A percentile compares a stretch with the other conserved stretches of the same genome.
Evolutionary conservation across 2,797 vertebrate species (phyloP).

Genomic region (Sus cebifrons): DNA sequence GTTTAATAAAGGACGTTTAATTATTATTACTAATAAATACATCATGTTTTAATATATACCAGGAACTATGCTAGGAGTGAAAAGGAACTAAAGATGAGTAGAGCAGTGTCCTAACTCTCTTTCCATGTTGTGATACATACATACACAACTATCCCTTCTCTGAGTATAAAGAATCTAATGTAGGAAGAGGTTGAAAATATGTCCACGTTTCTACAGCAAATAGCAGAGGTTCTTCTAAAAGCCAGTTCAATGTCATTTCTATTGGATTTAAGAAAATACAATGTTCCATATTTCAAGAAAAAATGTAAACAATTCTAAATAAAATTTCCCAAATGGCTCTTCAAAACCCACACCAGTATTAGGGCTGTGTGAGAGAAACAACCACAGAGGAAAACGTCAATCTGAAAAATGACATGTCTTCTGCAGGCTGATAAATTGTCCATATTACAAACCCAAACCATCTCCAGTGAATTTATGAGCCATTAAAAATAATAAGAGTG

Average conservation of each 20-base stretch:
- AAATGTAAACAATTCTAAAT: constrained; percentile 31
- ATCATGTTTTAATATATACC: background rate
- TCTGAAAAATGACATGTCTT: constrained; percentile 19
- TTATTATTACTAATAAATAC: background rate
- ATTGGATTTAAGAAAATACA: constrained; percentile 10
- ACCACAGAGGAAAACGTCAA: background rate
- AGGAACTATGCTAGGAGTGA: background rate
- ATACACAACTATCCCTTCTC: background rate
- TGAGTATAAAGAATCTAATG: constrained; percentile 13
- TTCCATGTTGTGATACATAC: background rate
- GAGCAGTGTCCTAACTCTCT: background rate
- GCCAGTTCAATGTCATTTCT: background rate
- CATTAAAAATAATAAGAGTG: constrained; percentile 56
- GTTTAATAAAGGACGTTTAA: background rate
- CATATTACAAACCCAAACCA: constrained; percentile 25
- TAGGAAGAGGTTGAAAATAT: background rate
- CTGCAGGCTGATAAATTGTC: background rate
- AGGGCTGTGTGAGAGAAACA: background rate
- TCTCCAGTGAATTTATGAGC: background rate
- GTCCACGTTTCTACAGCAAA: background rate
- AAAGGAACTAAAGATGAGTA: constrained; percentile 23
- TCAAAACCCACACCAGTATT: constrained; percentile 24
- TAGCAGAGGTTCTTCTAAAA: constrained; percentile 40
- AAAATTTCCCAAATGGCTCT: constrained; percentile 13
- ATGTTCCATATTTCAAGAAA: background rate